Evolutionary conservation across 2,113 vertebrate genomes (phyloP).

Genomic region (Petrocephalus zakoni): DNA sequence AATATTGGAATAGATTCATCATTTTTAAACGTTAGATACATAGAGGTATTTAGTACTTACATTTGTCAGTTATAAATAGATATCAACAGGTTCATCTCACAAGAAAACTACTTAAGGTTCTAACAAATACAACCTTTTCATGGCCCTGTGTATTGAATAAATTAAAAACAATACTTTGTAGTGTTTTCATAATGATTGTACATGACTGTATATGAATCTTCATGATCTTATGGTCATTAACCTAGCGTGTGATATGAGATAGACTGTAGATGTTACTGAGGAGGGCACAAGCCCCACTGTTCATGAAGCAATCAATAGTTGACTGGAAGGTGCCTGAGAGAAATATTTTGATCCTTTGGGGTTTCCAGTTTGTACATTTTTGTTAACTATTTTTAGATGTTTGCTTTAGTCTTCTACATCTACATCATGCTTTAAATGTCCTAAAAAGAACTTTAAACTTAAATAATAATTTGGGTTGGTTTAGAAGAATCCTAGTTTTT

Average conservation of each 20-base stretch:
- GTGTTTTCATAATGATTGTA: not conserved
- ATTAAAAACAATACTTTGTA: not conserved
- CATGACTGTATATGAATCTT: not conserved
- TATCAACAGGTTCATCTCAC: not conserved
- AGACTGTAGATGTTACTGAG: not conserved
- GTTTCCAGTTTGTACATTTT: not conserved
- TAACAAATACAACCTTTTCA: not conserved
- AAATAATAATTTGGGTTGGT: not conserved
- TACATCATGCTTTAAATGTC: not conserved
- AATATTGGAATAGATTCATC: not conserved
- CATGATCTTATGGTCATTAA: not conserved
- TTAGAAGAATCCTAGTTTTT: not conserved
- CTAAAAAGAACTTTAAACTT: not conserved
- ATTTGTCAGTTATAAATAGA: not conserved
- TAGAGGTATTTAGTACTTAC: not conserved
- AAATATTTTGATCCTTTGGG: not conserved
- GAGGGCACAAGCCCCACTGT: not conserved
- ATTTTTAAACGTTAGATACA: not conserved
- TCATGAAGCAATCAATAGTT: not conserved
- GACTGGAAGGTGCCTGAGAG: not conserved
- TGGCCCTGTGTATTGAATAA: not conserved
- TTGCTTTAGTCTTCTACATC: not conserved
- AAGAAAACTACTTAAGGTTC: not conserved
- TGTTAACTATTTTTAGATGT: not conserved
- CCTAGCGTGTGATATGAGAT: not conserved